A percentile compares a stretch with the other conserved stretches of the same genome.
phyloP scores from a whole-genome alignment of 2,113 vertebrate species.

The Puntigrus tetrazona region DNA sequence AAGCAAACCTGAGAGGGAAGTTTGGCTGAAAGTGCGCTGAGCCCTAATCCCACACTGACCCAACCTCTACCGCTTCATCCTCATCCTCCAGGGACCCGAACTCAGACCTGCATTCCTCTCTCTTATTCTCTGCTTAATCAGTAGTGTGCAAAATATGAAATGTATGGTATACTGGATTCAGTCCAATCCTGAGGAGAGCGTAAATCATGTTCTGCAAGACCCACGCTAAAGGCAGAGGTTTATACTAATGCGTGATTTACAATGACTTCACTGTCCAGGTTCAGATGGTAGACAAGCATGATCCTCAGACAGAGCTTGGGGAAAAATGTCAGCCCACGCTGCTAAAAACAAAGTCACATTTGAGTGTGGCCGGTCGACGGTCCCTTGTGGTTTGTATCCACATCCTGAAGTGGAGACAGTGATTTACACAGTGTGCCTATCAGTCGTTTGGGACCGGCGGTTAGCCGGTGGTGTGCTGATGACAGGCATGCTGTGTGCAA shows the following conservation, averaged over 20 bases:
- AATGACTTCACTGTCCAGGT: conserved; percentile 25
- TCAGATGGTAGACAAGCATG: neutral
- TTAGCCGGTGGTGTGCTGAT: conserved; percentile 15
- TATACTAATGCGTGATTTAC: conserved; percentile 20
- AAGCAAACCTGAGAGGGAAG: conserved; percentile 24
- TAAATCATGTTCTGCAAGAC: conserved; percentile 28
- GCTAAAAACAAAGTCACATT: neutral
- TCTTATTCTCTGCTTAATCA: conserved; percentile 28
- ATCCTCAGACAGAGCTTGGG: neutral
- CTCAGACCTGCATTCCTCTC: conserved; percentile 42
- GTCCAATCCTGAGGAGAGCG: conserved; percentile 30
- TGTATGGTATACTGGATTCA: conserved; percentile 17
- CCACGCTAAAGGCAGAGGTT: conserved; percentile 3
- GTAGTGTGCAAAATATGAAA: conserved; percentile 39
- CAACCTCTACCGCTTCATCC: conserved; percentile 19
- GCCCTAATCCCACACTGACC: conserved; percentile 31
- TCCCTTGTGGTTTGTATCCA: conserved; percentile 11
- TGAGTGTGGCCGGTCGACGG: conserved; percentile 4
- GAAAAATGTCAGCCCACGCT: neutral
- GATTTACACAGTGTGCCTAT: conserved; percentile 22
- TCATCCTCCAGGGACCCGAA: conserved; percentile 9
- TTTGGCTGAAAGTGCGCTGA: conserved; percentile 28
- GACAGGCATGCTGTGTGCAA: conserved; percentile 13
- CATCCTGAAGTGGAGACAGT: conserved; percentile 27
- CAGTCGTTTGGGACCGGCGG: neutral